phyloP scores from a whole-genome alignment of 2,113 vertebrate genomes.

The Rissa tridactyla region DNA sequence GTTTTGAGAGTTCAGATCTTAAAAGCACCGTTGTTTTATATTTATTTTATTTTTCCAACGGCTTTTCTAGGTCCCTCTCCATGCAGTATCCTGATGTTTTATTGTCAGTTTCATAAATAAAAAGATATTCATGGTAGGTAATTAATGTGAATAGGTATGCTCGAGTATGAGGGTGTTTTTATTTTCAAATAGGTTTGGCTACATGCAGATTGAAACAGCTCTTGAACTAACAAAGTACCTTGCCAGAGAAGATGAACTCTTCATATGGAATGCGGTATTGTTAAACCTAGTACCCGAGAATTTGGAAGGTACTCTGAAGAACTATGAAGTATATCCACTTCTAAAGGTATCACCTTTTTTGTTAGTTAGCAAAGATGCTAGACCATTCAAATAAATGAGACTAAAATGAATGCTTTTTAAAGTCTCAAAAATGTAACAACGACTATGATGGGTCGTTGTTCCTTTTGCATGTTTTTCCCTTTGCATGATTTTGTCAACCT shows the following conservation, averaged over 20 bases:
- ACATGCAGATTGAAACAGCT: slow-evolving; percentile 72
- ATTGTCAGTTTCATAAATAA: neutral
- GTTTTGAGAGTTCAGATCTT: neutral
- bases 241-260: slow-evolving; percentile 74
- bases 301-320: slow-evolving; percentile 50
- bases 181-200: slow-evolving; percentile 68
- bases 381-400: neutral
- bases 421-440: neutral
- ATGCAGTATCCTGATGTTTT: neutral
- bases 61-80: neutral
- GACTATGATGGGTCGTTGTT: neutral
- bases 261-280: slow-evolving; percentile 72
- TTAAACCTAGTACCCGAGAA: slow-evolving; percentile 42
- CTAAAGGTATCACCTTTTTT: slow-evolving; percentile 75
- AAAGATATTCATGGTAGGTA: neutral
- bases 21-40: neutral
- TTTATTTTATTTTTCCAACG: neutral
- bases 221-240: slow-evolving; percentile 80
- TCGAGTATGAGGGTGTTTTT: neutral
- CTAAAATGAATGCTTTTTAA: neutral
- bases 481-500: neutral
- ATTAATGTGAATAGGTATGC: neutral
- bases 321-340: slow-evolving; percentile 70
- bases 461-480: neutral
- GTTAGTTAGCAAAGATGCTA: neutral